Evolutionary conservation across 2,888 invertebrate species (phyloP).

Genomic region (Andrena marginata): DNA sequence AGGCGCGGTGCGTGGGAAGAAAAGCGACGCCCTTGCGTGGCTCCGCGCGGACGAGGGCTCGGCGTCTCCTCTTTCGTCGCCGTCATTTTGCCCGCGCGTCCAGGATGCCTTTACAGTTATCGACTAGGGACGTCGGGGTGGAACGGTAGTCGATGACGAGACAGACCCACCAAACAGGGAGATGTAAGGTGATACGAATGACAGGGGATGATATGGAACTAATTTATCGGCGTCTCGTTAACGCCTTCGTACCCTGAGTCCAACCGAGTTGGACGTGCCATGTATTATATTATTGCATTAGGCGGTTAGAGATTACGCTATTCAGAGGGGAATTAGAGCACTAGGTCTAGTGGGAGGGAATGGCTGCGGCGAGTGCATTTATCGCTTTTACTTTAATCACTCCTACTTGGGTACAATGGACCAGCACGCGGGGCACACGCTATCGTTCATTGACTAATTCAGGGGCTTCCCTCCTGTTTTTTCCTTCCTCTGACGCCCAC

Average conservation of each 20-base stretch:
- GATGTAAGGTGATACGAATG: conserved; percentile 41
- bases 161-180: conserved; percentile 33
- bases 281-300: background rate
- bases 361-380: too few relatives aligned
- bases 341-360: too few relatives aligned
- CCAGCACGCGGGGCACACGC: too few relatives aligned
- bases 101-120: conserved; percentile 40
- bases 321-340: background rate
- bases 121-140: conserved; percentile 34
- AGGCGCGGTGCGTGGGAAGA: conserved; percentile 30
- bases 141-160: conserved; percentile 55
- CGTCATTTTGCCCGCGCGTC: background rate
- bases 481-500: too few relatives aligned
- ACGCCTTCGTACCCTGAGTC: conserved; percentile 14
- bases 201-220: conserved; percentile 34
- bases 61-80: conserved; percentile 30
- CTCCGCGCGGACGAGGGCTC: conserved; percentile 18
- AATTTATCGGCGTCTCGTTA: conserved; percentile 49
- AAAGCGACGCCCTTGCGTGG: conserved; percentile 21
- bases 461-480: too few relatives aligned
- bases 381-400: too few relatives aligned
- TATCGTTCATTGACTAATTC: too few relatives aligned
- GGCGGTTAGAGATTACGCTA: background rate
- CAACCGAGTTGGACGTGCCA: background rate
- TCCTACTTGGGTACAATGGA: too few relatives aligned